phyloP scores from a whole-genome alignment of 1,140 invertebrate genomes.

The Drosophila leontia region DNA sequence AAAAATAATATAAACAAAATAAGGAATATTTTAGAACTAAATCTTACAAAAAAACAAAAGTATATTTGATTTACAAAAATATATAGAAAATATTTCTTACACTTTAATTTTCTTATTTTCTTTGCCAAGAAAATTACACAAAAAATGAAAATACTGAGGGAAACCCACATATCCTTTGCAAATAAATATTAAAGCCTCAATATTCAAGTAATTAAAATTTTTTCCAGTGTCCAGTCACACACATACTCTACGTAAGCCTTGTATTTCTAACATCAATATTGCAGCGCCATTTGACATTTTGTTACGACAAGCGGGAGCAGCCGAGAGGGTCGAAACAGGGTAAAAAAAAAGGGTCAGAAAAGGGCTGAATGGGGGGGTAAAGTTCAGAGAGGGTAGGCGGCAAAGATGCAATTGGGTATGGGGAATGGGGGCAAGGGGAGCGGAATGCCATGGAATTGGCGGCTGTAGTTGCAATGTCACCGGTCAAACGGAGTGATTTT shows the following conservation, averaged over 20 bases:
- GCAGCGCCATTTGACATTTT: slow-evolving; percentile 66
- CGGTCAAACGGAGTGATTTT: slow-evolving; percentile 80
- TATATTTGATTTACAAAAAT: too few species aligned
- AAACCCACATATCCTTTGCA: not conserved
- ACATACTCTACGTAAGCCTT: not conserved
- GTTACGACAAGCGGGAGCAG: slow-evolving; percentile 18
- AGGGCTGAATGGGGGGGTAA: slow-evolving; percentile 16
- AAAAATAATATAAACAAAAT: too few species aligned
- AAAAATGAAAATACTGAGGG: not conserved
- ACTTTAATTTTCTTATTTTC: too few species aligned
- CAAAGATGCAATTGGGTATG: not conserved
- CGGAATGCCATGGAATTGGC: slow-evolving; percentile 2
- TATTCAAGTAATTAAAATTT: not conserved
- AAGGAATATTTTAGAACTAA: too few species aligned
- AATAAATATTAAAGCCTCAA: too few species aligned
- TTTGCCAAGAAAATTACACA: not conserved
- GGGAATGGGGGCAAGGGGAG: not conserved
- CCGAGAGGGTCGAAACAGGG: not conserved
- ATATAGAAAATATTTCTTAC: too few species aligned
- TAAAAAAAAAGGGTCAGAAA: not conserved
- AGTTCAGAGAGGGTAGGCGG: not conserved
- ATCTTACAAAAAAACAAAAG: too few species aligned
- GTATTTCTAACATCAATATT: slow-evolving; percentile 66
- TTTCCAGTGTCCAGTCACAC: not conserved
- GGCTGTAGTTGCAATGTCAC: slow-evolving; percentile 51